These are phyloP conservation scores for Apus apus DNA, from an alignment of 2,113 vertebrate species.

Conservation along the genomic window DNA sequence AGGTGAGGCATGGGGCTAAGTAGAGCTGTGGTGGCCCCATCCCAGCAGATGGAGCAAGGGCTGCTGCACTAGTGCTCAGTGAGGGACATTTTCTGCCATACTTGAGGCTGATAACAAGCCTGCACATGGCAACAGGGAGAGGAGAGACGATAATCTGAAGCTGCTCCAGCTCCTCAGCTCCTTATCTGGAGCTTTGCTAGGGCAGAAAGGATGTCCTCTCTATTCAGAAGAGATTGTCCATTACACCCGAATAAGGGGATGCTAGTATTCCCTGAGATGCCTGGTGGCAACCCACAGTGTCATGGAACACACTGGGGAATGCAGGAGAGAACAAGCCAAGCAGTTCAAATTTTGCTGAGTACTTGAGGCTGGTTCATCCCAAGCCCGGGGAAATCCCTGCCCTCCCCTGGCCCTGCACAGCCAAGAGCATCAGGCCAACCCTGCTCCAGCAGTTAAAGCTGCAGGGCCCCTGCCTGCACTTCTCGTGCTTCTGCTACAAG, in stretches of 20 bases:
- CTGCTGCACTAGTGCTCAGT: neutral
- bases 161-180: neutral
- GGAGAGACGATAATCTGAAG: neutral
- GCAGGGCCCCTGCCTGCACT: neutral
- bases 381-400: neutral
- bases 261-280: too few relatives aligned
- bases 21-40: neutral
- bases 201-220: neutral
- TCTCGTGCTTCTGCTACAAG: neutral
- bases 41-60: neutral
- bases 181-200: neutral
- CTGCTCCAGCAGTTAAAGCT: neutral
- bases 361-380: neutral
- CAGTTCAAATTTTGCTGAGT: neutral
- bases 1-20: neutral
- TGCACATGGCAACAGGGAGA: accelerated
- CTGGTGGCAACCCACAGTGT: neutral
- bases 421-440: neutral
- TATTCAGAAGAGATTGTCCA: neutral
- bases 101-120: neutral
- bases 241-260: neutral
- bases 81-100: neutral
- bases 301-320: neutral
- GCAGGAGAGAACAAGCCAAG: neutral
- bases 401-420: neutral